Percentiles rank a stretch among this genome's conserved stretches.
phyloP scores from a whole-genome alignment of 2,113 vertebrate species.

The Bettongia penicillata region DNA sequence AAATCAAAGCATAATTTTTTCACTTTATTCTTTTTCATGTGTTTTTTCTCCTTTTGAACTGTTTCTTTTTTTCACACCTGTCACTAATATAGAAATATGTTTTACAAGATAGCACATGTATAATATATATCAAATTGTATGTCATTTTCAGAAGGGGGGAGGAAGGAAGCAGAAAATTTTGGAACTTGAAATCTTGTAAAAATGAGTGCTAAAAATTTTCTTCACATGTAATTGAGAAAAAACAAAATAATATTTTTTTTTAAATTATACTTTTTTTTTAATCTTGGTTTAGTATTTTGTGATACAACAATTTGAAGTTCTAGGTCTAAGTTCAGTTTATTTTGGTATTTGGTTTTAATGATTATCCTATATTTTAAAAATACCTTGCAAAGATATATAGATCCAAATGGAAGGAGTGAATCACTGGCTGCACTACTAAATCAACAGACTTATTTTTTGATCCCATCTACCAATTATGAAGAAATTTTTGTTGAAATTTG shows the following conservation, averaged over 20 bases:
- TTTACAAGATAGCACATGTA: not conserved
- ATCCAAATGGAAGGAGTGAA: not conserved
- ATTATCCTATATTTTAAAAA: too few relatives aligned
- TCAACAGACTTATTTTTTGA: not conserved
- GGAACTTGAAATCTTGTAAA: not conserved
- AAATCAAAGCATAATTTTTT: too few relatives aligned
- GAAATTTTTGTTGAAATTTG: not conserved
- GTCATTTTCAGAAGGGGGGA: not conserved
- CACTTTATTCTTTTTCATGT: too few relatives aligned
- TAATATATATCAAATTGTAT: not conserved
- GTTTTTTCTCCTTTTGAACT: too few relatives aligned
- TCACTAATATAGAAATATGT: too few relatives aligned
- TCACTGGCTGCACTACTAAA: not conserved
- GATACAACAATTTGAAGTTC: too few relatives aligned
- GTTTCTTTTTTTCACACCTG: too few relatives aligned
- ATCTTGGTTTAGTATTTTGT: too few relatives aligned
- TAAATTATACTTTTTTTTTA: too few relatives aligned
- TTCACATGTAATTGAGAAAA: not conserved
- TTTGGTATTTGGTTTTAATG: too few relatives aligned
- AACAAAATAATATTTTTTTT: not conserved
- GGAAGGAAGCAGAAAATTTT: not conserved
- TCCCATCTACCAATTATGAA: not conserved
- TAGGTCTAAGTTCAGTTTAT: too few relatives aligned
- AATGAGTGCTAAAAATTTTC: not conserved
- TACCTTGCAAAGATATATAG: not conserved